Base-by-base conservation (phyloP, 2,797 vertebrate species). In the Tamandua tetradactyla region DNA sequence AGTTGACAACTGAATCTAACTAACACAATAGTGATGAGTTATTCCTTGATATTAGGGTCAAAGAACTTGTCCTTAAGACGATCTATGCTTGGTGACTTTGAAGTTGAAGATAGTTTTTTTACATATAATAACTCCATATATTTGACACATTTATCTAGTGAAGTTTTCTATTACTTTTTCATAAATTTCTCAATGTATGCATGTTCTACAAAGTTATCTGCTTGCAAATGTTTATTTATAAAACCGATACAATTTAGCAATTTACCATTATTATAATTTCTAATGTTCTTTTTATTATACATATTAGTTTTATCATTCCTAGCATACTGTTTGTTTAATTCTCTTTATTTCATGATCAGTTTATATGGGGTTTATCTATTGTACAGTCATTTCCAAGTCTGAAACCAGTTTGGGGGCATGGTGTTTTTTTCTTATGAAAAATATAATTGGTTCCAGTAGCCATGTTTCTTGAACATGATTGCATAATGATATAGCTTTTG, bases 101-200 rank as follows among this genome's bases (percentile, higher is more conserved):
- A 11, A 5, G 7, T 49, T 93, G 35, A 61, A 81, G 37, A 22
- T 52, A 30, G 20, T 88, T 5, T 44, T 25, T n/a, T 72, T 57
- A 49, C 15, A 52, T 52, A 52, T 75, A 91, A 32, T 71, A 80
- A 75, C 44, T 40, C 30, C 13, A 66, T 49, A 1, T 75, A 40
- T 61, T 66, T 95, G 71, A 47, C 37, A 47, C 37, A 47, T 47
- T 89, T 23, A 69, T 59, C 22, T 92, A 69, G 12, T 57, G 30
- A 75, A 87, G 14, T 93, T 68, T 40, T 84, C 44, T 94, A n/a
- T 62, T 72, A 92, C 82, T 71, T 89, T 91, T 89, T 61, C 87
- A 35, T 87, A 59, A 78, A 83, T 61, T 47, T 87, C 76, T 23
- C 62, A 64, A 75, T 25, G 52, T 1, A 18, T 44, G 66, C 30